Evolutionary conservation across 2,888 invertebrate species (phyloP), one percentile per base, ranked within the genome.

Genomic region (Tenthredo livida): DNA sequence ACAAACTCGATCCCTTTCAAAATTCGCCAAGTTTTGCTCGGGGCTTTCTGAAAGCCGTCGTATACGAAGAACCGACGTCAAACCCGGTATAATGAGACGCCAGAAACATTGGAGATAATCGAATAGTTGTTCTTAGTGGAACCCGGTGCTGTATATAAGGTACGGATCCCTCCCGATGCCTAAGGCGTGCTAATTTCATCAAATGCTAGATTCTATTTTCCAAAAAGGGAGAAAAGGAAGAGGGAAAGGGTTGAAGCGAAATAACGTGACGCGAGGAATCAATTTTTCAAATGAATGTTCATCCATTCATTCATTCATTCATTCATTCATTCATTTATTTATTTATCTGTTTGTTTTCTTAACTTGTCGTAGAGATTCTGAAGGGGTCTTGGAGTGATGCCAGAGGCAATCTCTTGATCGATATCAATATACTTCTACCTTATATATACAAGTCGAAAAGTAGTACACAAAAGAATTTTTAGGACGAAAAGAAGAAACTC

Each of bases 101-200:
- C 67, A 67, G 67, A 67, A 77, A 50, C 77, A 77, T 29, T 33
- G 29, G 37, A 17, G 54, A 77, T 77, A 77, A 77, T 77, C 77
- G 40, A 50, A 50, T 50, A 33, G 50, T 50, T 50, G 50, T 73
- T 73, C n/a, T 40, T 25, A 17, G 50, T 1, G 5, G 17, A 29
- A 67, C 12, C 25, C 29, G 25, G 1, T 29, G n/a, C 12, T 40
- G n/a, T n/a, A n/a, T n/a, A n/a, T n/a, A n/a, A n/a, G n/a, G n/a
- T n/a, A 40, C 33, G 37, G 17, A 15, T 10, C 37, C 72, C 29
- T 29, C 15, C 33, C 33, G 33, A 33, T 15, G 17, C 21, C 50
- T 1, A 9, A 33, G 50, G 77, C 77, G 77, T 77, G n/a, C 77
- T 77, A 54, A 77, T 77, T 77, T 54, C 33, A 25, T 77, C 33